phyloP scores from a whole-genome alignment of 2,797 vertebrate species.

The Cyprinodon diabolis region DNA sequence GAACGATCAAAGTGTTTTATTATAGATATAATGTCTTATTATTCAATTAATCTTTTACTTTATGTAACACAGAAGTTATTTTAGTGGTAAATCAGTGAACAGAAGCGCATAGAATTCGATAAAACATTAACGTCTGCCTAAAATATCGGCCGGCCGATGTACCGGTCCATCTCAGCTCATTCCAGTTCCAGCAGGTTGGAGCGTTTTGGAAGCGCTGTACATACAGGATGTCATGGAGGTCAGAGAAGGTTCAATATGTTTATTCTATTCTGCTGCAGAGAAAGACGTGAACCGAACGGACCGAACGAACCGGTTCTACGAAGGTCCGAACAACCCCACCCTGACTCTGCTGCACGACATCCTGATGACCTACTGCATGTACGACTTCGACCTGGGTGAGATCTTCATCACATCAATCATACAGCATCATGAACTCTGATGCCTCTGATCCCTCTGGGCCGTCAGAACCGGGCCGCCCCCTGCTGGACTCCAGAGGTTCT shows the following conservation, averaged over 20 bases:
- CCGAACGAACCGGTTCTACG: conserved; percentile 94
- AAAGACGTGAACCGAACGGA: conserved; percentile 98
- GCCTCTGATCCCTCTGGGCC: background rate
- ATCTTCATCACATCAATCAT: background rate
- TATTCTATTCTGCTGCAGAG: conserved; percentile 76
- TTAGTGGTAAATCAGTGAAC: too few relatives aligned
- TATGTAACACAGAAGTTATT: too few relatives aligned
- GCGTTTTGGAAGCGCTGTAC: background rate
- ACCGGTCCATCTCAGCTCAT: too few relatives aligned
- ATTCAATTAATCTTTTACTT: too few relatives aligned
- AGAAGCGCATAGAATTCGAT: too few relatives aligned
- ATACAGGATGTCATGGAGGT: background rate
- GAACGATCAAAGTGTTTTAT: too few relatives aligned
- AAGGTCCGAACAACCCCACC: conserved; percentile 94
- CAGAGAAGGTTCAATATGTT: background rate
- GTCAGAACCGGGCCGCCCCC: background rate
- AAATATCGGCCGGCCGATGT: too few relatives aligned
- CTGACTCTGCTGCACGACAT: conserved; percentile 95
- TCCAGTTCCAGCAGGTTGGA: background rate
- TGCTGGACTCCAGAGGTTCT: background rate
- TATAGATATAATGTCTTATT: too few relatives aligned
- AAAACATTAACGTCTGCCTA: too few relatives aligned
- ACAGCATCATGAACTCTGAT: background rate
- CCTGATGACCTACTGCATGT: conserved; percentile 99
- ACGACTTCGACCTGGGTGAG: conserved; percentile 95